A percentile compares a stretch with the other conserved stretches of the same genome.
Conservation (phyloP, 2,113 vertebrate genomes). For the Montifringilla adamsi region DNA sequence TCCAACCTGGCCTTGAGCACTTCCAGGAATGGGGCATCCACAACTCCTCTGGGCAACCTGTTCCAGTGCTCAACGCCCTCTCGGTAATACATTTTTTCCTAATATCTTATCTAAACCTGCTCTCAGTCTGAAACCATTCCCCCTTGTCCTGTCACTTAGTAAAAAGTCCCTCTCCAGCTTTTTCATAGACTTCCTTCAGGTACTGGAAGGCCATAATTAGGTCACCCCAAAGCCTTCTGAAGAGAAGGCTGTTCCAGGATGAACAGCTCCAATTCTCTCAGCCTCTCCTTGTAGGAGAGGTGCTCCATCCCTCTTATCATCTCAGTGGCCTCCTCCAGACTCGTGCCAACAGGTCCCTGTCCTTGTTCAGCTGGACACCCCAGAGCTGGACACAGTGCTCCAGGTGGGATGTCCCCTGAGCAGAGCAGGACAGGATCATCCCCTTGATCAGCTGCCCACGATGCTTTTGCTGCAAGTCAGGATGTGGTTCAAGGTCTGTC, state of each 20-base stretch:
- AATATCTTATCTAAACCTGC: background rate
- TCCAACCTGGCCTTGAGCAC: background rate
- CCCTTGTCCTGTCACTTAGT: background rate
- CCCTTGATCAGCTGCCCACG: background rate
- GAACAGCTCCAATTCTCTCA: background rate
- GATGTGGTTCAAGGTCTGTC: background rate
- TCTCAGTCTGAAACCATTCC: background rate
- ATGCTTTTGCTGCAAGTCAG: background rate
- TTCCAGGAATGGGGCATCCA: background rate
- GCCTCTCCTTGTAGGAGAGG: background rate
- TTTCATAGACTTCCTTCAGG: background rate
- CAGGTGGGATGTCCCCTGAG: background rate
- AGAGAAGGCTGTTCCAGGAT: background rate
- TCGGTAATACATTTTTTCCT: background rate
- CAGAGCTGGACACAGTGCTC: background rate
- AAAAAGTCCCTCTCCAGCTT: background rate
- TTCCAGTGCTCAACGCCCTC: background rate
- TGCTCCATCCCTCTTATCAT: background rate
- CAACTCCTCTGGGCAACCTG: background rate
- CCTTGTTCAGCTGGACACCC: background rate
- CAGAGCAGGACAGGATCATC: background rate
- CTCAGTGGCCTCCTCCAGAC: background rate
- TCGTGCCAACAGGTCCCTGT: accelerated
- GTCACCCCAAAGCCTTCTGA: background rate
- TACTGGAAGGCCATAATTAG: background rate